phyloP scores from a whole-genome alignment of 2,888 invertebrate species.

The Lomographa bimaculata region DNA sequence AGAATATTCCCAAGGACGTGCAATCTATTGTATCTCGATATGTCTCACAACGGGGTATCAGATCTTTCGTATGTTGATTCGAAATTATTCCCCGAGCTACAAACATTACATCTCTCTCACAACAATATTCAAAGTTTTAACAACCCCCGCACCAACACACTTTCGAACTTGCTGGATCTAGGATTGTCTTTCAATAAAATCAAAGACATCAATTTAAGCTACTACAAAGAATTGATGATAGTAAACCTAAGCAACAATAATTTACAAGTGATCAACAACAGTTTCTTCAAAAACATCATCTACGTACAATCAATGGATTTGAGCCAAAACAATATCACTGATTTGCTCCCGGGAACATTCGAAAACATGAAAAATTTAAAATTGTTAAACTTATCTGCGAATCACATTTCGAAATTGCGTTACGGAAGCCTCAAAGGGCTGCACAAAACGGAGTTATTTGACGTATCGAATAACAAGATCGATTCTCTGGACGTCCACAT shows the following conservation, averaged over 20 bases:
- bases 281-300: slow-evolving; percentile 51
- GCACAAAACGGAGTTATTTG: slow-evolving; percentile 58
- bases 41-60: slow-evolving; percentile 54
- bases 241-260: slow-evolving; percentile 59
- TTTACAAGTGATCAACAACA: slow-evolving; percentile 45
- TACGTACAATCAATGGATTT: slow-evolving; percentile 59
- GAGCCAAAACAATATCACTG: slow-evolving; percentile 56
- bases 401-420: slow-evolving; percentile 51
- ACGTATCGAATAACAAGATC: slow-evolving; percentile 65
- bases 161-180: slow-evolving; percentile 52
- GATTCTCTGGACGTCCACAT: slow-evolving; percentile 56
- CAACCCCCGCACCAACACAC: slow-evolving; percentile 48
- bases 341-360: slow-evolving; percentile 64
- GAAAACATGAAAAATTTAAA: slow-evolving; percentile 57
- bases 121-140: slow-evolving; percentile 61
- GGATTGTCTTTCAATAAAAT: slow-evolving; percentile 56
- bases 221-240: slow-evolving; percentile 52
- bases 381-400: slow-evolving; percentile 62
- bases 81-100: slow-evolving; percentile 46
- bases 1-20: slow-evolving; percentile 41
- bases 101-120: slow-evolving; percentile 50
- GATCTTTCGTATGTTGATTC: slow-evolving; percentile 39
- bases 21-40: slow-evolving; percentile 50
- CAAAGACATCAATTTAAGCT: slow-evolving; percentile 51
- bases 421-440: slow-evolving; percentile 68